These are phyloP conservation scores for Volucella inanis DNA, from an alignment of 2,888 invertebrate genomes.

Conservation along the genomic window DNA sequence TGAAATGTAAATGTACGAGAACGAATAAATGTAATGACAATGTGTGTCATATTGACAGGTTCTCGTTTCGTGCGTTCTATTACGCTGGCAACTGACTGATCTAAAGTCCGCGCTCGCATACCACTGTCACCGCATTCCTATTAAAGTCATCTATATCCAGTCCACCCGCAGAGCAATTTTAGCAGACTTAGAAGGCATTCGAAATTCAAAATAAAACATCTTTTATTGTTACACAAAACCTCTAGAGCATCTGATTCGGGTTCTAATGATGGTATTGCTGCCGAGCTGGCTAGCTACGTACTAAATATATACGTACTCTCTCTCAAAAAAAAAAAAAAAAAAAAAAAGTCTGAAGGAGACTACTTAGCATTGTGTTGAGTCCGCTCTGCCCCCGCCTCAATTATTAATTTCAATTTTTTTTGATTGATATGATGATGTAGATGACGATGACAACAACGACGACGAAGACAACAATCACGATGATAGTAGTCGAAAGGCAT, in stretches of 20 bases:
- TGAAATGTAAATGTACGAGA: slow-evolving; percentile 55
- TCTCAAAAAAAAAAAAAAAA: not conserved
- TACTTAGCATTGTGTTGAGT: slow-evolving; percentile 65
- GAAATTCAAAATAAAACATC: slow-evolving; percentile 45
- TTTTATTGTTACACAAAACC: slow-evolving; percentile 64
- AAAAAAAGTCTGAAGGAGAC: slow-evolving; percentile 68
- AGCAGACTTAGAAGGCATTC: slow-evolving; percentile 37
- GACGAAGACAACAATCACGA: slow-evolving; percentile 57
- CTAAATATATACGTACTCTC: slow-evolving; percentile 31
- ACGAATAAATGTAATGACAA: not conserved
- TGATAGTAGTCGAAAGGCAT: slow-evolving; percentile 66
- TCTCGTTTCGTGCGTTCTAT: slow-evolving; percentile 28
- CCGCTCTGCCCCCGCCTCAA: slow-evolving; percentile 65
- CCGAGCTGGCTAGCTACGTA: slow-evolving; percentile 55
- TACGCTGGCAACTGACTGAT: slow-evolving; percentile 23
- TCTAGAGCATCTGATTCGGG: slow-evolving; percentile 16
- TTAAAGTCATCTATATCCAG: slow-evolving; percentile 41
- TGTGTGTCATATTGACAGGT: slow-evolving; percentile 58
- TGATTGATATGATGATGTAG: slow-evolving; percentile 71
- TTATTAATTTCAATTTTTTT: slow-evolving; percentile 74
- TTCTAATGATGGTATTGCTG: slow-evolving; percentile 34
- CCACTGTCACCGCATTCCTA: slow-evolving; percentile 58
- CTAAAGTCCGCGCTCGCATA: slow-evolving; percentile 45
- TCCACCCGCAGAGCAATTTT: not conserved
- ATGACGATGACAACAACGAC: slow-evolving; percentile 62